These are phyloP conservation scores for Neolamprologus kungweensis DNA, from an alignment of 2,113 vertebrate genomes.

Conservation along the genomic window DNA sequence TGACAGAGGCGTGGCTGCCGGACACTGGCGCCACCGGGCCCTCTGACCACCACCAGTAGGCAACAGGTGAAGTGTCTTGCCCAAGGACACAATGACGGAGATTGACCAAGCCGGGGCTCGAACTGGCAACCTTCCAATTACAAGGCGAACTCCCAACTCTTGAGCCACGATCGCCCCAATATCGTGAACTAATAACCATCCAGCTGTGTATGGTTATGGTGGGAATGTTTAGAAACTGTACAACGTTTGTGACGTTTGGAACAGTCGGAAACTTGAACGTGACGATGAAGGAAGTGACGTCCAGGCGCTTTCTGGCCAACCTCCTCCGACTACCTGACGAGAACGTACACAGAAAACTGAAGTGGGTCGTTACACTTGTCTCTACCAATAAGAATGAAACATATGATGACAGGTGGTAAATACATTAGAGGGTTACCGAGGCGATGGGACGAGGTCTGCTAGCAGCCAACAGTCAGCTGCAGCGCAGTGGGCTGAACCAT, in stretches of 20 bases:
- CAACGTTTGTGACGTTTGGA: neutral
- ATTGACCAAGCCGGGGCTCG: fast-evolving
- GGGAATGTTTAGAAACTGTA: neutral
- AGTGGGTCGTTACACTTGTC: neutral
- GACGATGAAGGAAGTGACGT: neutral
- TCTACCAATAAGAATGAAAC: neutral
- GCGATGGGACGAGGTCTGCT: neutral
- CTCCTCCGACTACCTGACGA: neutral
- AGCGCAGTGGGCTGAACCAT: neutral
- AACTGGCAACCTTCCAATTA: fast-evolving
- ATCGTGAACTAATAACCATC: neutral
- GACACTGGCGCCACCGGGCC: too few relatives aligned
- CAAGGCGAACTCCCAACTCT: fast-evolving
- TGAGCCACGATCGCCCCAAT: too few relatives aligned
- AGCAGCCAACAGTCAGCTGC: neutral
- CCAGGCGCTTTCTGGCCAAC: neutral
- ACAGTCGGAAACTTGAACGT: neutral
- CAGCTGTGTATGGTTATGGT: neutral
- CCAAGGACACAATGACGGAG: too few relatives aligned
- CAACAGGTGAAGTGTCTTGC: fast-evolving
- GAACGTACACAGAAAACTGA: neutral
- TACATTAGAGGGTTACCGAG: neutral
- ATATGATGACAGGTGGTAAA: neutral
- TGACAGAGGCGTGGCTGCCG: too few relatives aligned
- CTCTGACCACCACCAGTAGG: too few relatives aligned